phyloP scores from a whole-genome alignment of 2,797 vertebrate species.

The Alectoris magna region DNA sequence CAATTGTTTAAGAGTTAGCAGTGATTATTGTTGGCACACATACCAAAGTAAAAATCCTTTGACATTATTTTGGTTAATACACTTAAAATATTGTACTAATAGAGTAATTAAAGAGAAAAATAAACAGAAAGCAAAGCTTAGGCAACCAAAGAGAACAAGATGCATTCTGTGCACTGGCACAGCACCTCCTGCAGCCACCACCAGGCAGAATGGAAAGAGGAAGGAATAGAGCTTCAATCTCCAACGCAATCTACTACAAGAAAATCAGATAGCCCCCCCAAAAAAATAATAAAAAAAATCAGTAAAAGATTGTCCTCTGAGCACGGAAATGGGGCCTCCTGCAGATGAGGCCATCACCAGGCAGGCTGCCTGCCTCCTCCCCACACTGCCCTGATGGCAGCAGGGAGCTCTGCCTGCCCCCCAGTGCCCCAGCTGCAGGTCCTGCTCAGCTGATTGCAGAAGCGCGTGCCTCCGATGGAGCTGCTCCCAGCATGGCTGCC shows the following conservation, averaged over 20 bases:
- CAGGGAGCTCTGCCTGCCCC: neutral
- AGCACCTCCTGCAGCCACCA: neutral
- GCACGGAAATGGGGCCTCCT: neutral
- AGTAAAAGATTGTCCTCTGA: neutral
- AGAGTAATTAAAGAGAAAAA: neutral
- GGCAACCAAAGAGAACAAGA: neutral
- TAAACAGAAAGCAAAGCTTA: neutral
- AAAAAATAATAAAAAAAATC: neutral
- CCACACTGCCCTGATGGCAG: neutral
- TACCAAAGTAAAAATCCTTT: constrained; percentile 4
- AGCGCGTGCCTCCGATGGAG: neutral
- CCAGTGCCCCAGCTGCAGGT: neutral
- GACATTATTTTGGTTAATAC: constrained; percentile 8
- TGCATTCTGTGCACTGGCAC: neutral
- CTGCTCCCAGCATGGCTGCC: neutral
- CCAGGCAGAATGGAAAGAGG: neutral
- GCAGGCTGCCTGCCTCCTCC: neutral
- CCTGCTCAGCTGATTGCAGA: neutral
- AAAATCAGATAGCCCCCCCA: neutral
- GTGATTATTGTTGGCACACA: neutral
- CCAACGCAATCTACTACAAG: too few species aligned
- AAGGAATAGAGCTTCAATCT: neutral
- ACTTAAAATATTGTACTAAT: neutral
- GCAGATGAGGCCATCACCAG: neutral
- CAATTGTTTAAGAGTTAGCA: neutral